A percentile compares a stretch with the other conserved stretches of the same genome.
phyloP scores from a whole-genome alignment of 1,140 invertebrate species.

The Drosophila pruinosa region DNA sequence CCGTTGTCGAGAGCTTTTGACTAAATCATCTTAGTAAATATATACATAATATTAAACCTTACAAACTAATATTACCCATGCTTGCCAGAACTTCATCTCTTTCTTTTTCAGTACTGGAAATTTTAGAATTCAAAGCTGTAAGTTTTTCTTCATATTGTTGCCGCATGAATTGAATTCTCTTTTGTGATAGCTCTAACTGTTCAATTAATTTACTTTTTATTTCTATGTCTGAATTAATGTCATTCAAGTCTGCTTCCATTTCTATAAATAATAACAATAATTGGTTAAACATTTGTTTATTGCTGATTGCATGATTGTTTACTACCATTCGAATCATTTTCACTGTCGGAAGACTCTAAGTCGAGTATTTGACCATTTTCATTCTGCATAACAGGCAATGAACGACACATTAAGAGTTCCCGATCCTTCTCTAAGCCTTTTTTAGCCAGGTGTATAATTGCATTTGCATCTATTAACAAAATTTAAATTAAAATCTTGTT shows the following conservation, averaged over 20 bases:
- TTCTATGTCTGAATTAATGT: constrained; percentile 94
- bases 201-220: constrained; percentile 96
- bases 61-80: constrained; percentile 51
- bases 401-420: constrained; percentile 64
- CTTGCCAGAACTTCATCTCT: constrained; percentile 94
- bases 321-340: constrained; percentile 84
- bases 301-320: not conserved
- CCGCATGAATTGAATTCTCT: constrained; percentile 91
- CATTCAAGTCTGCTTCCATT: constrained; percentile 89
- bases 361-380: constrained; percentile 85
- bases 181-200: constrained; percentile 94
- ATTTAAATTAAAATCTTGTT: not conserved
- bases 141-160: constrained; percentile 98
- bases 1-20: too few species aligned
- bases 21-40: not conserved
- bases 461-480: constrained; percentile 36
- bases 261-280: constrained; percentile 10
- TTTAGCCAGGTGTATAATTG: constrained; percentile 85
- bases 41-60: not conserved
- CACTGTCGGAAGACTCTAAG: constrained; percentile 79
- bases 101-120: constrained; percentile 95
- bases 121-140: constrained; percentile 92
- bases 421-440: constrained; percentile 84
- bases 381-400: constrained; percentile 64
- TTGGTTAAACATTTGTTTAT: not conserved